Evolutionary conservation across 2,888 invertebrate genomes (phyloP).

Genomic region (Metallyticus violacea): DNA sequence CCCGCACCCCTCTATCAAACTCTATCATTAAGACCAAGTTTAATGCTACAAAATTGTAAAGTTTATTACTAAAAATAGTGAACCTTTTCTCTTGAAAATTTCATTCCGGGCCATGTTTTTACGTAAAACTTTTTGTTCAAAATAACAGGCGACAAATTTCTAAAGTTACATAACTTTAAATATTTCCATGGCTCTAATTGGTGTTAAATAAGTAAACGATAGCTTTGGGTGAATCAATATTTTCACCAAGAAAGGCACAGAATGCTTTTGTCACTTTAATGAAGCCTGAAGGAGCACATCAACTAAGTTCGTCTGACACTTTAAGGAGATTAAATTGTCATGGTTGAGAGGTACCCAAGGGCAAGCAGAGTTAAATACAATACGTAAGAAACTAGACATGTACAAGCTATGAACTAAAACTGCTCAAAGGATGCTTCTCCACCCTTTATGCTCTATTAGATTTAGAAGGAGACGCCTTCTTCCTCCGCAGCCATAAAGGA

Average conservation of each 20-base stretch:
- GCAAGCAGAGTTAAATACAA: neutral
- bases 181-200: neutral
- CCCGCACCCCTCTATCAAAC: too few relatives aligned
- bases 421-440: neutral
- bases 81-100: neutral
- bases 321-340: neutral
- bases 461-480: neutral
- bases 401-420: neutral
- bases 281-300: neutral
- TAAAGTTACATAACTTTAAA: neutral
- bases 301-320: neutral
- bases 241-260: neutral
- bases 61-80: too few relatives aligned
- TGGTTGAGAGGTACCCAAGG: neutral
- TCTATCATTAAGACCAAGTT: too few relatives aligned
- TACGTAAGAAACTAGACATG: too few relatives aligned
- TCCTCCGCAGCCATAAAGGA: neutral
- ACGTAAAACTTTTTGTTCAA: neutral
- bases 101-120: too few relatives aligned
- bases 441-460: neutral
- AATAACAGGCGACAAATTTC: neutral
- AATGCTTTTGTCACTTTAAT: too few relatives aligned
- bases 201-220: neutral
- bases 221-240: neutral
- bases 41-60: too few relatives aligned